Base-by-base conservation (phyloP, 2,113 vertebrate species). In the Eulacestoma nigropectus region DNA sequence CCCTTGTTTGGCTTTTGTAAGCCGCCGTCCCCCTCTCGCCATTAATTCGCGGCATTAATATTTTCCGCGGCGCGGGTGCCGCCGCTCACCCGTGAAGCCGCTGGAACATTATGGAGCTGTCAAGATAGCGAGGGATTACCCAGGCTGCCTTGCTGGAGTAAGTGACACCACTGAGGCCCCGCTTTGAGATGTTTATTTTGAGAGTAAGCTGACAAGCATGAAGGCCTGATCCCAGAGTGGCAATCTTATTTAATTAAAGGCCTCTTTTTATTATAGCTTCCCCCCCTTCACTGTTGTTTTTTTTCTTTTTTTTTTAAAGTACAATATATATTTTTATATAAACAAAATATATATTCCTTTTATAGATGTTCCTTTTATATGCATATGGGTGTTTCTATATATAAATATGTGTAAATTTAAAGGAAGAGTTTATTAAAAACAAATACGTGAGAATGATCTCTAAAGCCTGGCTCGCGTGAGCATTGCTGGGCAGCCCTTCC, bases 141-240 rank as follows among this genome's bases (percentile, higher is more conserved):
- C 98, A 98, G 98, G 79, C 97, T 98, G 98, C 99, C 97, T 98
- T 98, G 99, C 98, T 87, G 96, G 98, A 97, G 98, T 98, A 98
- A 98, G 98, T 98, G 98, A 98, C 98, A 98, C 98, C 97, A 81
- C 97, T 68, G 98, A 97, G 98, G 98, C 98, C 97, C 90, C 17
- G 97, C 97, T 98, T 98, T 98, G 99, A 99, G 99, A 98, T 99
- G 98, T 99, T 99, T 99, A 99, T 99, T 99, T 99, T 98, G 98
- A 98, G 98, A 98, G 98, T 95, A 98, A 98, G 98, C 98, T 99
- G 99, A 99, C 99, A 99, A 98, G 98, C 98, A 98, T 99, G 99
- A 99, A 99, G 99, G 97, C 98, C 95, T 98, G 98, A 98, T 99
- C 99, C 99, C 99, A 98, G 97, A 98, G 99, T 98, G 98, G 97